Conservation (phyloP, 2,888 invertebrate species). For the Drosophila austrosaltans region DNA sequence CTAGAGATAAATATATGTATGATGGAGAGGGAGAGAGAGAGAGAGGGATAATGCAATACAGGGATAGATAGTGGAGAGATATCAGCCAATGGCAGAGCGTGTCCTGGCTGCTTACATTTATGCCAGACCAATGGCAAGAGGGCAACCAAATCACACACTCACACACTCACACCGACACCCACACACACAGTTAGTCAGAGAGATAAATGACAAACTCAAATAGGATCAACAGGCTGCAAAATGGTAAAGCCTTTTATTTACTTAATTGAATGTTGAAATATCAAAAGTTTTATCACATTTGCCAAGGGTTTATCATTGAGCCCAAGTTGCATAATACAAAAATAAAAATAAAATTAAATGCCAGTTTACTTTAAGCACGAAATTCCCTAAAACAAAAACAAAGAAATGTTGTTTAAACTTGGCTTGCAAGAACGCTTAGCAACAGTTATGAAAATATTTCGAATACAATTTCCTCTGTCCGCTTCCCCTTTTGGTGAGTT, state of each 20-base stretch:
- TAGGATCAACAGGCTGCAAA: slow-evolving; percentile 58
- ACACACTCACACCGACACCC: slow-evolving; percentile 8
- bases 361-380: background rate
- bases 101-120: slow-evolving; percentile 24
- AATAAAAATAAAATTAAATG: background rate
- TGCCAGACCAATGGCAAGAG: slow-evolving; percentile 1
- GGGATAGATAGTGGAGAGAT: background rate
- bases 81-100: slow-evolving; percentile 52
- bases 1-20: background rate
- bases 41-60: background rate
- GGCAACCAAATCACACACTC: slow-evolving; percentile 22
- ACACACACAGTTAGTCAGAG: background rate
- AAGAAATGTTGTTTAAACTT: slow-evolving; percentile 37
- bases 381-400: slow-evolving; percentile 39
- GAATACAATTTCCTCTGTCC: background rate
- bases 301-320: slow-evolving; percentile 34
- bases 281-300: slow-evolving; percentile 28
- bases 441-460: slow-evolving; percentile 38
- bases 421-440: slow-evolving; percentile 28
- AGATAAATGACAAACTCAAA: slow-evolving; percentile 27
- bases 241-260: slow-evolving; percentile 9
- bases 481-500: slow-evolving; percentile 20
- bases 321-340: slow-evolving; percentile 44
- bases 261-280: slow-evolving; percentile 3
- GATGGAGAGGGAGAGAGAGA: background rate